Evolutionary conservation across 2,113 vertebrate species (phyloP), one percentile per base, ranked within the genome.

Genomic region (Thunnus maccoyii): DNA sequence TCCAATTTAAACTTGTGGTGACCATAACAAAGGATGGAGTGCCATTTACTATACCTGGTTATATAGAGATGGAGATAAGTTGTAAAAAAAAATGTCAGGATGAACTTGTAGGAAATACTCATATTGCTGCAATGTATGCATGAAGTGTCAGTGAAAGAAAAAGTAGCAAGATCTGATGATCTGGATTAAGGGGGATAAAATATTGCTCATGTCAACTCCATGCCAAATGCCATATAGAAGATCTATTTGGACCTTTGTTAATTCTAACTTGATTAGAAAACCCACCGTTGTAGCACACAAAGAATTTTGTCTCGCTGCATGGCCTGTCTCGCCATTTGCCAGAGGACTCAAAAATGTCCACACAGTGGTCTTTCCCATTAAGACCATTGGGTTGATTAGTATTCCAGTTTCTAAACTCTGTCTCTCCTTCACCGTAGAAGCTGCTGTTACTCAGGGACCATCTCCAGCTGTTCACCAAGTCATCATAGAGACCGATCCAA

Each of bases 401-500:
- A 0, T 22, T 0, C 89, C 86, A 86, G 56, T 84, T 90, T 71
- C 75, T 86, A 51, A 70, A 90, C 1, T 46, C 48, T 17, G 66
- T 52, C 46, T 74, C 71, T 54, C 67, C 72, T 62, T 30, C 47
- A 8, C 18, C 0, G 3, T 86, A 83, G 61, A 83, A 80, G 55
- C 30, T 86, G 67, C 64, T 70, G 86, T 82, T 27, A 68, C 11
- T 76, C 52, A 90, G 54, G 13, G 88, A 90, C 88, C 88, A 90
- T 70, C 10, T 78, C 89, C 89, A 88, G 15, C 84, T 66, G 32
- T 79, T 79, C 13, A 41, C 1, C 20, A 84, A 56, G 25, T 85
- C 84, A 71, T 85, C 78, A 55, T 74, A 17, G 5, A 90, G 86
- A 48, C 89, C 89, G 15, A 90, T 90, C 89, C 89, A 90, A 22